These are phyloP conservation scores for Aromia moschata DNA, from an alignment of 2,888 invertebrate species.

Conservation along the genomic window DNA sequence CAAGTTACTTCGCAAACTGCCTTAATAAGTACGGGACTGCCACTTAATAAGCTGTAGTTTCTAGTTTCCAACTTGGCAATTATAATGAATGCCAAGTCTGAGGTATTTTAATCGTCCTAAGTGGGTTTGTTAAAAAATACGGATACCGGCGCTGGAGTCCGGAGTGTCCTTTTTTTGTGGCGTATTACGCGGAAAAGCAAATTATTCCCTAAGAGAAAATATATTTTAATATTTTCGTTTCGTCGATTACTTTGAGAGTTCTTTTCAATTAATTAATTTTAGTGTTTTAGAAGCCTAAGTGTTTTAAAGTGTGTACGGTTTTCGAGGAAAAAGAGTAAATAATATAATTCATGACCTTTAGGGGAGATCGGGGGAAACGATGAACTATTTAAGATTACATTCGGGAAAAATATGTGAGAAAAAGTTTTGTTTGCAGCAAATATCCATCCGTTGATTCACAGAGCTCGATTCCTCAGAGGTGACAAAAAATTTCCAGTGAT, in stretches of 20 bases:
- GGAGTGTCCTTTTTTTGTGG: not conserved
- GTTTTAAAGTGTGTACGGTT: too few relatives aligned
- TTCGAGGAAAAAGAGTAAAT: too few relatives aligned
- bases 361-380: too few relatives aligned
- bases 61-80: conserved; percentile 13
- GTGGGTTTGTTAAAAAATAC: conserved; percentile 4
- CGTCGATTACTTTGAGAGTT: not conserved
- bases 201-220: not conserved
- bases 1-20: conserved; percentile 20
- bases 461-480: too few relatives aligned
- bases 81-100: conserved; percentile 11
- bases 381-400: too few relatives aligned
- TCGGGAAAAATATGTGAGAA: too few relatives aligned
- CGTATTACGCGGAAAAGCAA: not conserved
- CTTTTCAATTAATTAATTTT: too few relatives aligned
- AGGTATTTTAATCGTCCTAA: conserved; percentile 20
- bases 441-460: too few relatives aligned
- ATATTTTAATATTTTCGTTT: not conserved
- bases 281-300: too few relatives aligned
- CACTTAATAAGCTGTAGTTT: conserved; percentile 21
- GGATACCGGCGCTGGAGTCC: not conserved
- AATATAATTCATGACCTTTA: too few relatives aligned
- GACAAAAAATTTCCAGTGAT: too few relatives aligned
- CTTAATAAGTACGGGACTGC: conserved; percentile 16
- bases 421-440: too few relatives aligned